These are phyloP conservation scores for Globodera rostochiensis DNA, from an alignment of 1,140 invertebrate genomes.

Conservation along the genomic window DNA sequence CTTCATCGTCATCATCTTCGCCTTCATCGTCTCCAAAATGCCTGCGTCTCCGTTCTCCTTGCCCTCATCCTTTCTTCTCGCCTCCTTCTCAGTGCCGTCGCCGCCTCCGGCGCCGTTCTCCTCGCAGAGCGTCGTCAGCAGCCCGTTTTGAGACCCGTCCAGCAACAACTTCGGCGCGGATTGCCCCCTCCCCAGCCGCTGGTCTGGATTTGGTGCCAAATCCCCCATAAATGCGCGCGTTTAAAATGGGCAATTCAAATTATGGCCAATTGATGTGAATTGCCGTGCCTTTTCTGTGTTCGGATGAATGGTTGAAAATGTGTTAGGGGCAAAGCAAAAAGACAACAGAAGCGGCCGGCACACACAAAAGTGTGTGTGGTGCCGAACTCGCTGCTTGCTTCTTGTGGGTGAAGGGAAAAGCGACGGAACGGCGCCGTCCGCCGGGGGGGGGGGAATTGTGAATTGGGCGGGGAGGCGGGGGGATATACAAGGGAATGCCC, in stretches of 20 bases:
- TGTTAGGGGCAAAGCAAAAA: neutral
- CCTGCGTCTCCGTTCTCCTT: neutral
- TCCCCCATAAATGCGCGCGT: too few species aligned
- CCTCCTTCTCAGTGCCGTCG: too few species aligned
- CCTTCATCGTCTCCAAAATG: neutral
- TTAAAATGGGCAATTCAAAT: too few species aligned
- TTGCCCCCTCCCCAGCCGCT: neutral
- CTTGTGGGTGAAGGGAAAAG: neutral
- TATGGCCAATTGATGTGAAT: too few species aligned
- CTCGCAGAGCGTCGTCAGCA: neutral
- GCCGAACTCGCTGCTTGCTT: neutral
- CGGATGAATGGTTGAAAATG: too few species aligned
- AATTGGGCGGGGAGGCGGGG: neutral
- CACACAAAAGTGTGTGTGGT: neutral
- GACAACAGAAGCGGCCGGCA: neutral
- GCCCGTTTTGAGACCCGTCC: neutral
- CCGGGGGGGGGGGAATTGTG: neutral
- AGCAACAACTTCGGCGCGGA: too few species aligned
- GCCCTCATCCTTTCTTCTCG: too few species aligned
- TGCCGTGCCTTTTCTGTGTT: too few species aligned
- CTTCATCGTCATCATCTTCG: too few species aligned
- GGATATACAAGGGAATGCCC: neutral
- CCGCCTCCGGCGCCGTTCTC: neutral
- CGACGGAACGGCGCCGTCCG: too few species aligned
- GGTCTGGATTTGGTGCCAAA: too few species aligned